These are phyloP conservation scores for Nematolebias whitei DNA, from an alignment of 2,113 vertebrate species.

Conservation along the genomic window DNA sequence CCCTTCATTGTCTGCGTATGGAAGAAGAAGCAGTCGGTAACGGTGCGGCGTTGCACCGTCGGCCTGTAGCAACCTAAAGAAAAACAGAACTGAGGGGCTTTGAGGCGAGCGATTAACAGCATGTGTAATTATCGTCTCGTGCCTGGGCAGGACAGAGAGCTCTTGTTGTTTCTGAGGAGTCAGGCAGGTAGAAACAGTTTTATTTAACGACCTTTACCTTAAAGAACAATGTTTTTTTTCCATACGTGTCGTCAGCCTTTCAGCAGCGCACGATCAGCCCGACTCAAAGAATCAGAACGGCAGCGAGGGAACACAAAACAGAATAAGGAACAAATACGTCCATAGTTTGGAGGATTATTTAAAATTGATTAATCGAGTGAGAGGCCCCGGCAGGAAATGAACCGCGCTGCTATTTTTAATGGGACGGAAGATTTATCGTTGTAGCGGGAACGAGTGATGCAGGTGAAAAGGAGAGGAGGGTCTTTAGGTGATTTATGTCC, in stretches of 20 bases:
- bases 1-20: constrained; percentile 62
- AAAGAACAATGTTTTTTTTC: constrained; percentile 63
- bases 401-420: constrained; percentile 29
- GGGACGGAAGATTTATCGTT: constrained; percentile 55
- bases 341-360: not conserved
- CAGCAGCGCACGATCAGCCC: constrained; percentile 57
- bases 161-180: constrained; percentile 65
- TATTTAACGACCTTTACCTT: constrained; percentile 73
- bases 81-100: constrained; percentile 52
- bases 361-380: constrained; percentile 41
- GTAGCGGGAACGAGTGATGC: constrained; percentile 43
- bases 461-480: constrained; percentile 55
- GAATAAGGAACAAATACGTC: not conserved
- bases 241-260: constrained; percentile 68
- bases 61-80: constrained; percentile 45
- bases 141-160: constrained; percentile 71
- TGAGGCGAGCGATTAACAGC: constrained; percentile 68
- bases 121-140: constrained; percentile 70
- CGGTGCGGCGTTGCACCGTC: constrained; percentile 50
- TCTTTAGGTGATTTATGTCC: constrained; percentile 43
- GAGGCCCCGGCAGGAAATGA: constrained; percentile 31
- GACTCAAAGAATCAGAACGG: constrained; percentile 4
- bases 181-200: constrained; percentile 62
- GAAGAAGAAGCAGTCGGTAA: constrained; percentile 39
- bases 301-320: not conserved